Evolutionary conservation across 2,113 vertebrate genomes (phyloP), one percentile per base, ranked within the genome.

Genomic region (Pelmatolapia mariae): DNA sequence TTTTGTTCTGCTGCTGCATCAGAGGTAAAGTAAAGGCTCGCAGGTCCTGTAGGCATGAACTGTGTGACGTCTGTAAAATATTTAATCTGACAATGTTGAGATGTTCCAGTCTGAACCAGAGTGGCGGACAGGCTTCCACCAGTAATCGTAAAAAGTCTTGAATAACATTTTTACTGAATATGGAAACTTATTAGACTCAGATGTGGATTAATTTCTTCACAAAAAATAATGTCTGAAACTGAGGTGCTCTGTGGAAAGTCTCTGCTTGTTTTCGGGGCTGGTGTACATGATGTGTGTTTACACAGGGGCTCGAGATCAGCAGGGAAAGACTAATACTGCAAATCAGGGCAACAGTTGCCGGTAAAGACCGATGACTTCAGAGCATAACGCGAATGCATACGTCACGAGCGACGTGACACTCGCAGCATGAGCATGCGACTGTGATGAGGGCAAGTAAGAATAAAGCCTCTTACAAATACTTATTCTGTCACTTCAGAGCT

Each of bases 381-480:
- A 43, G 12, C 76, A 33, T 78, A 61, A 71, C 8, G 6, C 5
- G 9, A 66, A 57, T 4, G n/a, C 31, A 50, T 59, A 43, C 31
- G 19, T 83, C 89, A 92, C 1, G 3, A 56, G 40, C 1, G 7
- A 36, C 6, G 7, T 47, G 31, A 40, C 19, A 5, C 38, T 22
- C 16, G 16, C 2, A 52, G 78, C 8, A 53, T 82, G 52, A 88
- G 31, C 40, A 10, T 36, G 68, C 18, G 36, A 19, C 29, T 79
- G 26, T 40, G n/a, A 19, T 13, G 50, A 63, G 9, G 45, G 61
- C 33, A 24, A 15, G 7, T 59, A 4, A 54, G 24, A 82, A 29
- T 59, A 89, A 87, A 87, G n/a, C 85, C 68, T 36, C 80, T 89
- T 83, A 83, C 54, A 50, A 56, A 81, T 47, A 82, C 71, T 53